These are phyloP conservation scores for Spizaetus ornatus DNA, from an alignment of 2,113 vertebrate species.

Conservation along the genomic window DNA sequence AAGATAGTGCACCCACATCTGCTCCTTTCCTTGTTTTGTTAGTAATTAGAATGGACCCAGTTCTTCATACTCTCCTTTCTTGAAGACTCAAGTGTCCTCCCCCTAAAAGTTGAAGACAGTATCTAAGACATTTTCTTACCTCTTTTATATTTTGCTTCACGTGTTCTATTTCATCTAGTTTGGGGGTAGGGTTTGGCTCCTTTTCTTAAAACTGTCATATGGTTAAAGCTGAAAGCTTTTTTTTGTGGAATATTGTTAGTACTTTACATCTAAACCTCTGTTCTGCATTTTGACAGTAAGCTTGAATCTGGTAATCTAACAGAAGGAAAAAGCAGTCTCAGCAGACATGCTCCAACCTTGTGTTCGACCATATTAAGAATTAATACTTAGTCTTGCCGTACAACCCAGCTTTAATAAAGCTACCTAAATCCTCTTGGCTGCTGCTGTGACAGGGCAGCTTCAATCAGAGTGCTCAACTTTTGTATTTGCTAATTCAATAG, in stretches of 20 bases:
- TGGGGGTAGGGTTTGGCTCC: background rate
- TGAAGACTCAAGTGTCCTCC: background rate
- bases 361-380: slow-evolving; percentile 78
- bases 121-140: background rate
- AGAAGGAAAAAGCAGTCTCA: slow-evolving; percentile 72
- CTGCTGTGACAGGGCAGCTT: slow-evolving; percentile 58
- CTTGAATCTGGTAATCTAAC: slow-evolving; percentile 80
- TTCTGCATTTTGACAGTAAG: slow-evolving; percentile 75
- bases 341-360: slow-evolving; percentile 74
- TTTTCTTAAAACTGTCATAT: background rate
- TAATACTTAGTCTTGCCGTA: slow-evolving; percentile 71
- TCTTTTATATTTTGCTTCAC: background rate
- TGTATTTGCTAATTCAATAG: slow-evolving; percentile 66
- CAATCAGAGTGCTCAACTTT: slow-evolving; percentile 58
- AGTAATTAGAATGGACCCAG: fast-evolving
- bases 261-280: slow-evolving; percentile 33
- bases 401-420: slow-evolving; percentile 75
- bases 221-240: background rate
- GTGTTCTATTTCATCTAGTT: background rate
- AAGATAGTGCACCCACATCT: background rate
- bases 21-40: background rate
- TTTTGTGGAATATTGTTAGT: background rate
- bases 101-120: fast-evolving
- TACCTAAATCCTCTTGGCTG: slow-evolving; percentile 67
- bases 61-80: background rate